A percentile compares a stretch with the other conserved stretches of the same genome.
These are phyloP conservation scores for Cyprinodon diabolis DNA, from an alignment of 2,797 vertebrate species.

Conservation along the genomic window DNA sequence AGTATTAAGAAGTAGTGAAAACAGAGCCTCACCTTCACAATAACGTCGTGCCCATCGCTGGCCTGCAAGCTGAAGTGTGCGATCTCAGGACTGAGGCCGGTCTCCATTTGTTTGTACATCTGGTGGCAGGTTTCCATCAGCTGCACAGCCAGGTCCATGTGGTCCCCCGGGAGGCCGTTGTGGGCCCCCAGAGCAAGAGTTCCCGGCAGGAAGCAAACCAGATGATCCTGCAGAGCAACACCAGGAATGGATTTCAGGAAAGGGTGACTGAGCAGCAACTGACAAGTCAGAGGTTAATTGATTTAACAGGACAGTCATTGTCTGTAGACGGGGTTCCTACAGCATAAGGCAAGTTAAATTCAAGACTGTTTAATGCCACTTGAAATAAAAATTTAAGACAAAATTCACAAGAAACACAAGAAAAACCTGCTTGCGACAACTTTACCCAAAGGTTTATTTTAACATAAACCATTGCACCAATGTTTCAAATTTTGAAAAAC, in stretches of 20 bases:
- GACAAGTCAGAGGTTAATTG: slow-evolving; percentile 4
- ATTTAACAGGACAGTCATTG: slow-evolving; percentile 2
- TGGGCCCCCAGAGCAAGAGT: slow-evolving; percentile 92
- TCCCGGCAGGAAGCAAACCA: slow-evolving; percentile 97
- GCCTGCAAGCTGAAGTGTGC: slow-evolving; percentile 88
- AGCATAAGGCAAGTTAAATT: too few species aligned
- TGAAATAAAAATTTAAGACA: too few species aligned
- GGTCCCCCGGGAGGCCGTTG: slow-evolving; percentile 87
- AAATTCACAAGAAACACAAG: too few species aligned
- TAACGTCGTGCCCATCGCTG: slow-evolving; percentile 80
- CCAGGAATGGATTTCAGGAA: not conserved
- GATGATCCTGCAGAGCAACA: slow-evolving; percentile 86
- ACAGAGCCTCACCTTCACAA: slow-evolving; percentile 86
- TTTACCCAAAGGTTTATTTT: too few species aligned
- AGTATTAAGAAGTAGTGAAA: not conserved
- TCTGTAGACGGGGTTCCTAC: not conserved
- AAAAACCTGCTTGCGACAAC: too few species aligned
- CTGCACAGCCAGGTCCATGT: slow-evolving; percentile 90
- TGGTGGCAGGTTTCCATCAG: slow-evolving; percentile 96
- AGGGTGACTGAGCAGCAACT: not conserved
- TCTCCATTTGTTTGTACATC: slow-evolving; percentile 96
- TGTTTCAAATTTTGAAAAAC: too few species aligned
- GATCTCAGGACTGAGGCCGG: slow-evolving; percentile 94
- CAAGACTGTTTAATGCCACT: too few species aligned
- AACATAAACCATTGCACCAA: too few species aligned